Evolutionary conservation across 1,140 invertebrate genomes (phyloP).

Genomic region (Diuraphis noxia): DNA sequence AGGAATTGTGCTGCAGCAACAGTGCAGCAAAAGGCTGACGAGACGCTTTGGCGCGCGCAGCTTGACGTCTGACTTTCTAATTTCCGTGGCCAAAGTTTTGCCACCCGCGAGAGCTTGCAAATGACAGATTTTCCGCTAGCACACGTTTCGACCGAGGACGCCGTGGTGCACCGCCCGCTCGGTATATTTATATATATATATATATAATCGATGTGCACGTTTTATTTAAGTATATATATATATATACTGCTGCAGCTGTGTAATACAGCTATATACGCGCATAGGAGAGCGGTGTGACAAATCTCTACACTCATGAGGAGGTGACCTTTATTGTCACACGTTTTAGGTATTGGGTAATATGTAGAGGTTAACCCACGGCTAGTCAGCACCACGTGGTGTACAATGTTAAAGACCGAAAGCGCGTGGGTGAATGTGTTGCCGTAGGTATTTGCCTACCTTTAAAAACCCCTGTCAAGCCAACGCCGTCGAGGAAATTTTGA

Average conservation of each 20-base stretch:
- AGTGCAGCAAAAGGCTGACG: slow-evolving; percentile 6
- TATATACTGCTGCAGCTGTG: background rate
- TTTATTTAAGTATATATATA: background rate
- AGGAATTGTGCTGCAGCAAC: background rate
- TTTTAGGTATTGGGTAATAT: background rate
- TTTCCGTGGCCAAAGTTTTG: slow-evolving; percentile 47
- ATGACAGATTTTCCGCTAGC: slow-evolving; percentile 40
- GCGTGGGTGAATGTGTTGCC: background rate
- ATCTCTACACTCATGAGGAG: background rate
- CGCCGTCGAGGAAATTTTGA: background rate
- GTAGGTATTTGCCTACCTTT: no score
- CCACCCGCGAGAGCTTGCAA: slow-evolving; percentile 24
- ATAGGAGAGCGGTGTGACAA: background rate
- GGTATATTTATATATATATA: no score
- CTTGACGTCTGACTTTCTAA: slow-evolving; percentile 52
- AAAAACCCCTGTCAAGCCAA: slow-evolving; percentile 13
- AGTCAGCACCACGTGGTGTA: background rate
- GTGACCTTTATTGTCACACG: background rate
- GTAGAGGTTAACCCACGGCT: background rate
- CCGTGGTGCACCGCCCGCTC: background rate
- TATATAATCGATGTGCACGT: no score
- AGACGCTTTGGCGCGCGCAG: slow-evolving; percentile 26
- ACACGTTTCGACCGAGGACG: background rate
- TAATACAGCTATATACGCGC: background rate
- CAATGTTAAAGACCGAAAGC: background rate